These are phyloP conservation scores for Mantis religiosa DNA, from an alignment of 2,888 invertebrate genomes.

Conservation along the genomic window DNA sequence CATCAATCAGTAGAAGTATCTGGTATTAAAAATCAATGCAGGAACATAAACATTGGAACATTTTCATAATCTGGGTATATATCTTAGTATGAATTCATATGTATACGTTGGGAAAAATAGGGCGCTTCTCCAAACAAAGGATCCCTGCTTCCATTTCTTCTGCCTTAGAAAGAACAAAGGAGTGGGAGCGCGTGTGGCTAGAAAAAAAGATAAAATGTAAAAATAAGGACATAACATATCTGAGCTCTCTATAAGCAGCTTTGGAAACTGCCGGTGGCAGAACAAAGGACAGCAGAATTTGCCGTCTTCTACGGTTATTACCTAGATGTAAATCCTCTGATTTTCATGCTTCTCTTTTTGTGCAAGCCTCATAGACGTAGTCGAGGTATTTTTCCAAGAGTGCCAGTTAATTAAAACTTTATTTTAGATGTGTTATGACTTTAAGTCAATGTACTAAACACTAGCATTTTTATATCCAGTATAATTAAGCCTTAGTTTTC, in stretches of 20 bases:
- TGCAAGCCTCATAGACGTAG: too few relatives aligned
- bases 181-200: not conserved
- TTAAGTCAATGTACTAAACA: too few relatives aligned
- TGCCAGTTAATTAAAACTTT: too few relatives aligned
- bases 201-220: not conserved
- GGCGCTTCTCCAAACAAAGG: not conserved
- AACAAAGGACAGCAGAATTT: not conserved
- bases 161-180: not conserved
- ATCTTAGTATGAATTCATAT: too few relatives aligned
- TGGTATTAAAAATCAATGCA: not conserved
- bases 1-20: not conserved
- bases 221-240: not conserved
- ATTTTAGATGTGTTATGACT: too few relatives aligned
- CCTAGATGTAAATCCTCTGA: too few relatives aligned
- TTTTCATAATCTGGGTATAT: not conserved
- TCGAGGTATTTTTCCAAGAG: too few relatives aligned
- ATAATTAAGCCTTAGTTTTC: too few relatives aligned
- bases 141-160: not conserved
- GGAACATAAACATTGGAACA: too few relatives aligned
- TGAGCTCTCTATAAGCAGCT: not conserved
- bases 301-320: not conserved
- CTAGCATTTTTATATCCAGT: too few relatives aligned
- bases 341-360: too few relatives aligned
- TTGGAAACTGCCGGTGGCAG: not conserved
- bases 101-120: not conserved